Evolutionary conservation across 2,888 invertebrate genomes (phyloP), one percentile per base, ranked within the genome.

Genomic region (Folsomia candida): DNA sequence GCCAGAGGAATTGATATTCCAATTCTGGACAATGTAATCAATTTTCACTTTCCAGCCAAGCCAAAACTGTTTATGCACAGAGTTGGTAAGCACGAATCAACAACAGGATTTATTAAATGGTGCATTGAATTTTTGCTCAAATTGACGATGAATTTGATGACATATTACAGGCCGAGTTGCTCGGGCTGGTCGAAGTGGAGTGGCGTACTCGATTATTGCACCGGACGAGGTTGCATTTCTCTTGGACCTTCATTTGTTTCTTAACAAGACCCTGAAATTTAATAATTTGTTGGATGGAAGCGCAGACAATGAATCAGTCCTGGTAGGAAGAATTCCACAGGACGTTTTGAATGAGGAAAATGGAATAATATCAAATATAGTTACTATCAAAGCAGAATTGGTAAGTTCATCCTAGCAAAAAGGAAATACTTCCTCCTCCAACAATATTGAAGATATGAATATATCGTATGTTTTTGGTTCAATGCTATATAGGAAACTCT

Each of bases 1-100:
- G 99, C 99, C 0, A 87, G 99, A 82, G 99, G 99, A 76, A 91
- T 99, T 70, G 99, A 99, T 83, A 92, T 99, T 81, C 99, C 99
- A 0, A 88, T 92, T 72, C 84, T 99, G 77, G 98, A 99, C 82
- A 94, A 91, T 77, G 98, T 98, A 47, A 92, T 99, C 68, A 99
- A 99, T 83, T 93, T 90, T 81, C 93, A 98, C 86, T 99, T 99
- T 82, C 98, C 99, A 0, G 92, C 94, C 0, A 97, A 95, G 83
- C 89, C 96, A 0, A 99, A 99, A 84, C 86, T 99, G 25, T 99
- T 97, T 85, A 93, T 99, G 27, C 99, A 99, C 85, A 88, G 99
- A 87, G 99, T 98, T 72, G 98, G 97, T 92, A 82, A 86, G 90
- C 84, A 20, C 14, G 14, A 14, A 37, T 37, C n/a, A n/a, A 62